phyloP scores from a whole-genome alignment of 2,113 vertebrate species.

The Neodon shergylaensis region DNA sequence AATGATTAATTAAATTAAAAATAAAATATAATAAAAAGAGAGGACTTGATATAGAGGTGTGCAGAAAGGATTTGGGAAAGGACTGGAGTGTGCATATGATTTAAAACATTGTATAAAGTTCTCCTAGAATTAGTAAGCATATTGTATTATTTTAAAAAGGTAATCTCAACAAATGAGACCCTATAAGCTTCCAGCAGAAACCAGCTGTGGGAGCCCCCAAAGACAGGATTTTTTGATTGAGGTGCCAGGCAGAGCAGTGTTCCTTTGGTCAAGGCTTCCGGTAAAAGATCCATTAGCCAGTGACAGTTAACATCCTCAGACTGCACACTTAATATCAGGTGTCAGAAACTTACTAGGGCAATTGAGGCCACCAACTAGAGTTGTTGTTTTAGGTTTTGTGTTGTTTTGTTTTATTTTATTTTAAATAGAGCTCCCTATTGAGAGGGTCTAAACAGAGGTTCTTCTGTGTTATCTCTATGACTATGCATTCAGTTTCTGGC shows the following conservation, averaged over 20 bases:
- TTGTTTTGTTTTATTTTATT: too few relatives aligned
- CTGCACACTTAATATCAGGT: not conserved
- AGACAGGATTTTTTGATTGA: not conserved
- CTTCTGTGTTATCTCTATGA: not conserved
- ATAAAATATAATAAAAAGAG: not conserved
- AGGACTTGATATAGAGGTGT: not conserved
- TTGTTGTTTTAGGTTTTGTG: too few relatives aligned
- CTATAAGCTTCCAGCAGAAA: not conserved
- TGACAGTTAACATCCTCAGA: too few relatives aligned
- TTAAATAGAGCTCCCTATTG: too few relatives aligned
- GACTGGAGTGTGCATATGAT: not conserved
- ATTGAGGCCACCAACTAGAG: not conserved
- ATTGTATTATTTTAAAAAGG: not conserved
- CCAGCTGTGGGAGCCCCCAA: too few relatives aligned
- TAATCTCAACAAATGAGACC: too few relatives aligned
- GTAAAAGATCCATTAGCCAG: not conserved
- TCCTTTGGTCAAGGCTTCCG: not conserved
- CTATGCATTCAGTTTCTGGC: not conserved
- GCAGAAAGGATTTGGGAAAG: not conserved
- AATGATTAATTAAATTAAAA: not conserved
- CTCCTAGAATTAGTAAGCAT: not conserved
- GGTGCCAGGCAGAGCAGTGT: not conserved
- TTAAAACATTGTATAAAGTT: not conserved
- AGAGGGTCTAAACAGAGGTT: not conserved
- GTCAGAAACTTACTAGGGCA: too few relatives aligned